Percentiles rank a stretch among this genome's conserved stretches.
Evolutionary conservation across 2,113 vertebrate genomes (phyloP).

Genomic region (Serinus canaria): DNA sequence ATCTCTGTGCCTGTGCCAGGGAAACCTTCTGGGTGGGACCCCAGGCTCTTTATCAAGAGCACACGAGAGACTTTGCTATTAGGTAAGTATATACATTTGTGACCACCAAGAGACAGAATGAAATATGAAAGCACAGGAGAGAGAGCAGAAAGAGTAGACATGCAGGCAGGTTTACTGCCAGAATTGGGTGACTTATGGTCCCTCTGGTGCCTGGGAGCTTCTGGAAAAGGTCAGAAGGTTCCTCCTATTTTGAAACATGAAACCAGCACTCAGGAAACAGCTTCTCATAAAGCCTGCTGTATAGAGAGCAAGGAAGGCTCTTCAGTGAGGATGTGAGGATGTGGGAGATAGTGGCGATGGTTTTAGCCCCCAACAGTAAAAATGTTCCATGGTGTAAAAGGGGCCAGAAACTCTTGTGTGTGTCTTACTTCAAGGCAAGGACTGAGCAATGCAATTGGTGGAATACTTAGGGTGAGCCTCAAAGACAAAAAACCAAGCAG

Average conservation of each 20-base stretch:
- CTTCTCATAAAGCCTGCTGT: not conserved
- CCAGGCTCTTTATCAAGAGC: not conserved
- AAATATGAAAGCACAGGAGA: not conserved
- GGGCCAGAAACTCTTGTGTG: not conserved
- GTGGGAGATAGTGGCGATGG: not conserved
- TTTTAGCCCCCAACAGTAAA: not conserved
- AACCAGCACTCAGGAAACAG: not conserved
- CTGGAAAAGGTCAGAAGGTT: constrained; percentile 20
- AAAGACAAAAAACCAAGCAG: not conserved
- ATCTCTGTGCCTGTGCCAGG: not conserved
- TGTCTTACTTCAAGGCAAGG: not conserved
- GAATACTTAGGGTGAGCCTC: not conserved
- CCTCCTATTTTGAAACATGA: not conserved
- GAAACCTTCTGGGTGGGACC: not conserved
- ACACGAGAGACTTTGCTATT: not conserved
- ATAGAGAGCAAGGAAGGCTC: not conserved
- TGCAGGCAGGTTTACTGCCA: not conserved
- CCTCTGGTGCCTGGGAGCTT: not conserved
- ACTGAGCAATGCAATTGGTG: not conserved
- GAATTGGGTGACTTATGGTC: constrained; percentile 12
- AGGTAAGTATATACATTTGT: not conserved
- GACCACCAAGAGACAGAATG: not conserved
- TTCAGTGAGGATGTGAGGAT: not conserved
- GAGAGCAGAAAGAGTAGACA: not conserved
- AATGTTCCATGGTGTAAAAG: not conserved